These are phyloP conservation scores for Pelosia muscerda DNA, from an alignment of 2,888 invertebrate species.

Conservation along the genomic window DNA sequence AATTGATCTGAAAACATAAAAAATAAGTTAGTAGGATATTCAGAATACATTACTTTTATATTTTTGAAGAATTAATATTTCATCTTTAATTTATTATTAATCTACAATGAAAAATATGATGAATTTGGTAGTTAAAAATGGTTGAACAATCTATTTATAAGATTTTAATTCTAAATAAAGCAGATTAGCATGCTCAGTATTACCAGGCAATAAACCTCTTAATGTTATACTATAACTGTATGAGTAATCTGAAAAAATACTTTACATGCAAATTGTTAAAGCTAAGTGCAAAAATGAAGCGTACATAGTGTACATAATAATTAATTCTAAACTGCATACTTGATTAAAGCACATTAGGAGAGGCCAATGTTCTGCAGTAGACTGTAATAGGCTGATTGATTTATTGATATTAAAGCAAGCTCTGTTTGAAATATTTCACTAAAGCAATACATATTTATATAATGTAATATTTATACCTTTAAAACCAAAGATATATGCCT, in stretches of 20 bases:
- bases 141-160: neutral
- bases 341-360: too few species aligned
- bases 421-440: neutral
- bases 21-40: constrained; percentile 7
- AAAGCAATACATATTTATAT: neutral
- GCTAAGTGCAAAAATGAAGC: neutral
- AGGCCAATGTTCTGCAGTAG: too few species aligned
- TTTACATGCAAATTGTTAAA: neutral
- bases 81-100: neutral
- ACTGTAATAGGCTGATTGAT: too few species aligned
- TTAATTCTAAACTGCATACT: neutral
- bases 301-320: neutral
- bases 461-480: neutral
- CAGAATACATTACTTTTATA: neutral
- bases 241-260: neutral
- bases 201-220: neutral
- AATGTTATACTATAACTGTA: too few species aligned
- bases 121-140: neutral
- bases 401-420: neutral
- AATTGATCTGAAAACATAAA: constrained; percentile 41
- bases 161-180: neutral
- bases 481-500: neutral
- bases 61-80: neutral
- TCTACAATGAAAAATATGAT: neutral
- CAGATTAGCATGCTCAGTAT: neutral